Evolutionary conservation across 64 coral and sea anemone species (phyloP).

Genomic region (Porites lutea): DNA sequence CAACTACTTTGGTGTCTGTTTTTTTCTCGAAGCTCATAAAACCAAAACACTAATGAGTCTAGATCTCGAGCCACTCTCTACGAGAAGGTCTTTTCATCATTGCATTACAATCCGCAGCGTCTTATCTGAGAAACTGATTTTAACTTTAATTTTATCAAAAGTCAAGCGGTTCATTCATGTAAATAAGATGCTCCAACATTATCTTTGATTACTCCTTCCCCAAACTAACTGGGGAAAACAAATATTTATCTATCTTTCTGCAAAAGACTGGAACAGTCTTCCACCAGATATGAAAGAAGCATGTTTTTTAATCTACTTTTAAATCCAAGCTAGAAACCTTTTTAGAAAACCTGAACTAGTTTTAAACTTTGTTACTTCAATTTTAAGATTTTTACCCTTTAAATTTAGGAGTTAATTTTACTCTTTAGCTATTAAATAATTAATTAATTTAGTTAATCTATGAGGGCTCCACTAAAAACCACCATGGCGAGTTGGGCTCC

Average conservation of each 20-base stretch:
- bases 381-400: no score
- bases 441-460: no score
- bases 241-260: background rate
- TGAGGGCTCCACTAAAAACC: no score
- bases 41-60: no score
- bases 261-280: slow-evolving; percentile 9
- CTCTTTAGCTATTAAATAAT: no score
- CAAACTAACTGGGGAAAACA: background rate
- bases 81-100: no score
- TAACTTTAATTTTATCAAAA: slow-evolving; percentile 30
- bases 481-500: no score
- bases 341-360: background rate
- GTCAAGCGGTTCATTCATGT: background rate
- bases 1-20: no score
- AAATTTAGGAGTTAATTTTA: no score
- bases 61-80: no score
- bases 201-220: background rate
- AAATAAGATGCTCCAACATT: background rate
- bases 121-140: background rate
- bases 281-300: background rate
- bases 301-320: background rate
- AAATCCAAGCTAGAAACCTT: background rate
- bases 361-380: background rate
- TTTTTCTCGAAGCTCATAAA: no score
- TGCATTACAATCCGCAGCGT: no score